Conservation (phyloP, 2,888 invertebrate species). For the Acanthosoma haemorrhoidale region DNA sequence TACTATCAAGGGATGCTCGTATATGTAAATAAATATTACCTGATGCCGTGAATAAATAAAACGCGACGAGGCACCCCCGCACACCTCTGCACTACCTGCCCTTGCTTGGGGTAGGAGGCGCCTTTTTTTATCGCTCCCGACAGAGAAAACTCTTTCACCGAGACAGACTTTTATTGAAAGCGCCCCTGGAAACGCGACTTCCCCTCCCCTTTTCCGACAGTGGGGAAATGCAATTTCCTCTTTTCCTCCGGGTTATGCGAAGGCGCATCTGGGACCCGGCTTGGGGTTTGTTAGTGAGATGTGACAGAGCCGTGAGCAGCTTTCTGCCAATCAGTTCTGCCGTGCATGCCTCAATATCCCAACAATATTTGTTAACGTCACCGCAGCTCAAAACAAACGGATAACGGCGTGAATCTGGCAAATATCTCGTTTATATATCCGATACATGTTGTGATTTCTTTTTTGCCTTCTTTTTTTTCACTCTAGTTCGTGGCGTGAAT, state of each 20-base stretch:
- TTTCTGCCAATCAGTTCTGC: background rate
- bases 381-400: slow-evolving; percentile 1
- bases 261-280: slow-evolving; percentile 9
- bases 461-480: background rate
- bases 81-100: background rate
- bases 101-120: too few species aligned
- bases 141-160: slow-evolving; percentile 9
- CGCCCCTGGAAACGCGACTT: background rate
- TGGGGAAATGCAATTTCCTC: slow-evolving; percentile 2
- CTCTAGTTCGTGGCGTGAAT: background rate
- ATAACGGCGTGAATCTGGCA: background rate
- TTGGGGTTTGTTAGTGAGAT: slow-evolving; percentile 12
- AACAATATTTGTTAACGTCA: slow-evolving; percentile 13
- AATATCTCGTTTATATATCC: background rate
- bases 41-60: background rate
- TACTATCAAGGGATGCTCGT: background rate
- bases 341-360: background rate
- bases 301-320: slow-evolving; percentile 5
- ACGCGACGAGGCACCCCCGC: background rate
- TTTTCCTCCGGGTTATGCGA: slow-evolving; percentile 8
- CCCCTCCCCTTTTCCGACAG: background rate
- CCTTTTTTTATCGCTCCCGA: background rate
- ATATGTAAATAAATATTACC: background rate
- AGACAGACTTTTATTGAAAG: slow-evolving; percentile 10
- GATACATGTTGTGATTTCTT: background rate